Base-by-base conservation (phyloP, 2,113 vertebrate species). In the Paramormyrops kingsleyae region DNA sequence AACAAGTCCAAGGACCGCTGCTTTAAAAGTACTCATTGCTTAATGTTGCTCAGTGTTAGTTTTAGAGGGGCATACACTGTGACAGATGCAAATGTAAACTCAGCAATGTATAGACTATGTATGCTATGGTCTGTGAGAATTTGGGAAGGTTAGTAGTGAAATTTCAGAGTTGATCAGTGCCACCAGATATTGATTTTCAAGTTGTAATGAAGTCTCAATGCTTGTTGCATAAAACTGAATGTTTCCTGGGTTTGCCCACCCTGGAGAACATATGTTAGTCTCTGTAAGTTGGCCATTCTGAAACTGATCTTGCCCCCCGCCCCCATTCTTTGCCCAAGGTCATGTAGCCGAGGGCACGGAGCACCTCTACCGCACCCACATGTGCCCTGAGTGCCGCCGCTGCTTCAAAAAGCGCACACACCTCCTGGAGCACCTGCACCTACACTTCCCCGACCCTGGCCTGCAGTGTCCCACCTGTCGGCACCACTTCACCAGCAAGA, bases 361-460 rank as follows among this genome's bases (percentile, higher is more conserved):
- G 92, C 95, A 96, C 89, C 94, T 97, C 88, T 99, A 96, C 92
- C 98, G 97, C 93, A 99, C 98, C 47, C 97, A 99, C 92, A 97
- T 97, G 94, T 99, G 99, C 90, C 97, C 97, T 0, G 97, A 97
- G 90, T 99, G 99, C 91, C 97, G 97, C 5, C 97, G 98, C 62
- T 99, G 98, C 94, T 99, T 99, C 92, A 99, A 99, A 95, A 98
- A 98, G 92, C 96, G 97, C 89, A 98, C 98, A 0, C 98, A 99
- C 90, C 95, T 99, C 88, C 96, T 97, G 80, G 98, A 99, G 70
- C 99, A 99, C 91, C 96, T 99, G 1, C 97, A 97, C 50, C 91
- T 99, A 10, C 99, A 99, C 90, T 99, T 98, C 88, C 98, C 99
- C 0, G 97, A 99, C 92, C 97, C 98, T 24, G 96, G 94, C 88